Evolutionary conservation across 2,113 vertebrate genomes (phyloP).

Genomic region (Tetraodon nigroviridis): DNA sequence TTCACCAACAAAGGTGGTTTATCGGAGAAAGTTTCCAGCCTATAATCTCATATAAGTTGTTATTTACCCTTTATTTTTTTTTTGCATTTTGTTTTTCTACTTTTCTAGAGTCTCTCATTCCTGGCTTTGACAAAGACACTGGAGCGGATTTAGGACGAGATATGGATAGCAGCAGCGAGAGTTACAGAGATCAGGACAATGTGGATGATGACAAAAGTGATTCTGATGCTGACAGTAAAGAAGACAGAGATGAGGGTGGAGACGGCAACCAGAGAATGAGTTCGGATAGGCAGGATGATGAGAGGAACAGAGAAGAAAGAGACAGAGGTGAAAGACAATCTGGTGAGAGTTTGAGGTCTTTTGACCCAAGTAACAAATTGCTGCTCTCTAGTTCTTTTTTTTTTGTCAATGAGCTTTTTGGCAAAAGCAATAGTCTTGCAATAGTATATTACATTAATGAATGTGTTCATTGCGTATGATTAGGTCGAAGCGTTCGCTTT

Average conservation of each 20-base stretch:
- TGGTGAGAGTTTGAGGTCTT: conserved; percentile 31
- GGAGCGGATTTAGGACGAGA: conserved; percentile 82
- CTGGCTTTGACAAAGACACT: conserved; percentile 50
- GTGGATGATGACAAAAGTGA: conserved; percentile 81
- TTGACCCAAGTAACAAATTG: neutral
- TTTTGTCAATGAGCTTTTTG: neutral
- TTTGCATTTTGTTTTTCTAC: neutral
- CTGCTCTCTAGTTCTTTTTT: neutral
- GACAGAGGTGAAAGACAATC: conserved; percentile 49
- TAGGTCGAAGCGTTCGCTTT: conserved; percentile 87
- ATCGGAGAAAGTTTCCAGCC: too few relatives aligned
- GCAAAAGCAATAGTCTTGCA: neutral
- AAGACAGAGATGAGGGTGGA: conserved; percentile 74
- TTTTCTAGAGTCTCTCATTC: conserved; percentile 54
- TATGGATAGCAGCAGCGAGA: conserved; percentile 84
- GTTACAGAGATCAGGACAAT: conserved; percentile 80
- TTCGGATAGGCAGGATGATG: conserved; percentile 52
- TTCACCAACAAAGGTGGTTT: neutral
- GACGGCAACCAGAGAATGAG: conserved; percentile 54
- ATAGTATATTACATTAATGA: neutral
- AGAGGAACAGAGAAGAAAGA: conserved; percentile 51
- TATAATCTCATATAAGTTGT: neutral
- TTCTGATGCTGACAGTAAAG: conserved; percentile 84
- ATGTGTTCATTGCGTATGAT: neutral
- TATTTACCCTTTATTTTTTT: neutral